Percentiles rank a stretch among this genome's conserved stretches.
These are phyloP conservation scores for Nanorana parkeri DNA, from an alignment of 2,113 vertebrate species.

Conservation along the genomic window DNA sequence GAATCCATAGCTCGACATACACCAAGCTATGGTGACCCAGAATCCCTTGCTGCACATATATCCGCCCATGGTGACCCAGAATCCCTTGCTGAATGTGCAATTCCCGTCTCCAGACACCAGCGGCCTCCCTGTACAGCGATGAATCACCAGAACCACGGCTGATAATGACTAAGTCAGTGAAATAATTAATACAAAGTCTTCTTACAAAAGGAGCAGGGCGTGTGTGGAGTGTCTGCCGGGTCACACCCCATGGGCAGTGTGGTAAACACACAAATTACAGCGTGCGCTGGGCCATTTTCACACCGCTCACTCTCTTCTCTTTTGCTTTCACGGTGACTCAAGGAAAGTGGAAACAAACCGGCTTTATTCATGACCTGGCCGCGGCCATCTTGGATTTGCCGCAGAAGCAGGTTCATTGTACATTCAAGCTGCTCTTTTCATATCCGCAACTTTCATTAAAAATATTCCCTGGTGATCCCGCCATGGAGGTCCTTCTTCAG, in stretches of 20 bases:
- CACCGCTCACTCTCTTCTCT: not conserved
- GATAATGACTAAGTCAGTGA: conserved; percentile 35
- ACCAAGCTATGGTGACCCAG: too few species aligned
- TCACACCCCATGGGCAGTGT: conserved; percentile 35
- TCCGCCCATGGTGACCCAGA: not conserved
- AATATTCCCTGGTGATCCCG: too few species aligned
- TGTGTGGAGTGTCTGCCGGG: conserved; percentile 29
- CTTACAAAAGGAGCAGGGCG: conserved; percentile 45
- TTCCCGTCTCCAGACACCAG: not conserved
- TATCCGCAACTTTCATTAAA: too few species aligned
- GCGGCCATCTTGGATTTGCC: too few species aligned
- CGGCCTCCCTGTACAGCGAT: not conserved
- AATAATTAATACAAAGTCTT: conserved; percentile 38
- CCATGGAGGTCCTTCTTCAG: too few species aligned
- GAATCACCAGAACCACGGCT: conserved; percentile 22
- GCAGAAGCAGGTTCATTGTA: too few species aligned
- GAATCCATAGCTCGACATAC: too few species aligned
- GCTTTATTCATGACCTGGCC: too few species aligned
- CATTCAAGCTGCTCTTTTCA: too few species aligned
- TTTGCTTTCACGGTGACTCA: not conserved
- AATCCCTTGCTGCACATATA: too few species aligned
- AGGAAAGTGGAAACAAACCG: not conserved
- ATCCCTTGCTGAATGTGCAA: not conserved
- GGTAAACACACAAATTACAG: conserved; percentile 41
- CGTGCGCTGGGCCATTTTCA: not conserved